Evolutionary conservation across 2,113 vertebrate genomes (phyloP), one percentile per base, ranked within the genome.

Genomic region (Patagioenas fasciata): DNA sequence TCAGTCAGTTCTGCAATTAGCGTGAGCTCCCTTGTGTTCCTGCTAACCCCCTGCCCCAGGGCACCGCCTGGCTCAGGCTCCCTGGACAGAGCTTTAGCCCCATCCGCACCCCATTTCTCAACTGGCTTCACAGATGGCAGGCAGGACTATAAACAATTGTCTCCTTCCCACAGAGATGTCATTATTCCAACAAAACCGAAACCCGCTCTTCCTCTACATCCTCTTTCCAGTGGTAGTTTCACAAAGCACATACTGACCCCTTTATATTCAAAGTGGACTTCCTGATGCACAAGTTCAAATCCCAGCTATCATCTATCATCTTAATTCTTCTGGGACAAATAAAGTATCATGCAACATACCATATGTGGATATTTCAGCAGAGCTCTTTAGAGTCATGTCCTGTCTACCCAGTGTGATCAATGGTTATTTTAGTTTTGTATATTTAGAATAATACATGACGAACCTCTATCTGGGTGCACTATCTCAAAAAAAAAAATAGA

Each of bases 271-370:
- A 62, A 97, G 93, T 47, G 88, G 74, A 80, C 95, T 95, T 92
- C 92, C 93, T 81, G 85, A 94, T 67, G 67, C 67, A 89, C 91
- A 71, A 94, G 85, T 95, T 96, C 91, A 96, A 96, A 91, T 47
- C 64, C 42, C 95, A 94, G 92, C 74, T 90, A 96, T 20, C 88
- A 91, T 90, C 75, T 67, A 91, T 90, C 93, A 96, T 94, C 75
- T 72, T 24, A 80, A 94, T 53, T 83, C 95, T 86, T 75, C 75
- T 78, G 95, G 85, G 95, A 93, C 72, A 88, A 94, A 95, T 93
- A 88, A 95, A 94, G 60, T 20, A 88, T 74, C 51, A 5, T 94
- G 75, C 85, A 93, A 61, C 65, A 56, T 50, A 86, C 80, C 92
- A 93, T 65, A 83, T 84, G 90, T 88, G 91, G 85, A n/a, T 84